Percentiles rank a stretch among this genome's conserved stretches.
These are phyloP conservation scores for Trinectes maculatus DNA, from an alignment of 2,113 vertebrate species.

Conservation along the genomic window DNA sequence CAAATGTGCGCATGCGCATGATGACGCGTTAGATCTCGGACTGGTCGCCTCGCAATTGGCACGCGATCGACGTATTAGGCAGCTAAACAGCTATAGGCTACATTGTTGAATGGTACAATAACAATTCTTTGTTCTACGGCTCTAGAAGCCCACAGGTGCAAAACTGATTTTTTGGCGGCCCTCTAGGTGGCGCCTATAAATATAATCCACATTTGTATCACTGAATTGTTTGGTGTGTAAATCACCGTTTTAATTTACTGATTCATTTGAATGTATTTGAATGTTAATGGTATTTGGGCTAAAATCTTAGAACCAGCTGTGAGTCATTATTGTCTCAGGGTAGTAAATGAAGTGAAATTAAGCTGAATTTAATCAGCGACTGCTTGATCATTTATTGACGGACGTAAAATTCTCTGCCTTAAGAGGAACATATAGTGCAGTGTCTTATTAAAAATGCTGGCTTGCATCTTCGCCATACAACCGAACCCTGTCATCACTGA, in stretches of 20 bases:
- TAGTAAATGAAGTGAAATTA: constrained; percentile 60
- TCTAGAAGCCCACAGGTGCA: too few relatives aligned
- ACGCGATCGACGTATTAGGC: too few relatives aligned
- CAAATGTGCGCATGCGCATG: too few relatives aligned
- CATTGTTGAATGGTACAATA: too few relatives aligned
- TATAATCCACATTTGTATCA: too few relatives aligned
- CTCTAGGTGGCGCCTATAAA: too few relatives aligned
- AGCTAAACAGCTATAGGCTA: too few relatives aligned
- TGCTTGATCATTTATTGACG: constrained; percentile 64
- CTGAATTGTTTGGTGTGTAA: too few relatives aligned
- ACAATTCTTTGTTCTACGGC: too few relatives aligned
- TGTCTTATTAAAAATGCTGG: constrained; percentile 73
- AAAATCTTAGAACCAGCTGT: not conserved
- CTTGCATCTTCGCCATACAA: constrained; percentile 50
- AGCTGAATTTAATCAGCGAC: constrained; percentile 28
- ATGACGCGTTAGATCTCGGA: too few relatives aligned
- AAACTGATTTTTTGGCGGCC: too few relatives aligned
- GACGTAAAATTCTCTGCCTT: constrained; percentile 69
- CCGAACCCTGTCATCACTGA: constrained; percentile 72
- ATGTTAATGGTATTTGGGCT: not conserved
- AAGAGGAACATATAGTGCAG: constrained; percentile 58
- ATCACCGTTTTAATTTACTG: constrained; percentile 12
- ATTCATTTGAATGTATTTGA: constrained; percentile 19
- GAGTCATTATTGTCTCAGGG: constrained; percentile 30
- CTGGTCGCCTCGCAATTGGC: too few relatives aligned